Evolutionary conservation across 2,888 invertebrate species (phyloP), one percentile per base, ranked within the genome.

Genomic region (Ophioninae sp.): DNA sequence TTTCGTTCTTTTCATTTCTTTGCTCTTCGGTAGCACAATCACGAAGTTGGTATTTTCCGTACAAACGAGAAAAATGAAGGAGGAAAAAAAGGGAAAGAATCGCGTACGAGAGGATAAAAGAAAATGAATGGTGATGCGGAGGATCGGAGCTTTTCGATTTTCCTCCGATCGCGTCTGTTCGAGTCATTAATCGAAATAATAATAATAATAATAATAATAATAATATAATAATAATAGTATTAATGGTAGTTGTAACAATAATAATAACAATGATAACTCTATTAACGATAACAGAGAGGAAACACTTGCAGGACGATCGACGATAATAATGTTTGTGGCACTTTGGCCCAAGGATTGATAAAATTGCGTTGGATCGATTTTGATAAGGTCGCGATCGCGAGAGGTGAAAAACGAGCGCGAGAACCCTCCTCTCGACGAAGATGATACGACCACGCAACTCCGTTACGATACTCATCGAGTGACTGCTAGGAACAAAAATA

Each of bases 41-140:
- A 90, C 88, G 89, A 90, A 91, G 89, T 91, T 89, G 89, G 90
- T 91, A 92, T 92, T 92, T 92, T 91, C 89, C 91, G 92, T 91
- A 91, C 90, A 90, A 92, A 89, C 56, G 84, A 78, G 64, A 71
- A 81, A 79, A 80, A 61, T 39, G 72, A 56, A 78, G 72, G 69
- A n/a, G 58, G 63, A 67, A 67, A 74, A 79, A 65, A 77, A 79
- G 59, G 75, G 68, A 86, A 58, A 77, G 83, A 85, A 84, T 30
- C 51, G 73, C 72, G 65, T 8, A 37, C 61, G 56, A 41, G 64
- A 80, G 72, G 30, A 51, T 13, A 23, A 30, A 63, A 72, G 56
- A 68, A 74, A 65, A 73, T 61, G 37, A 39, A 76, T 37, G 30
- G 30, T 37, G 59, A 58, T 30, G 3, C 44, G 44, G 51, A 51